Base-by-base conservation (phyloP, 2,797 vertebrate species). In the Macropodus opercularis region DNA sequence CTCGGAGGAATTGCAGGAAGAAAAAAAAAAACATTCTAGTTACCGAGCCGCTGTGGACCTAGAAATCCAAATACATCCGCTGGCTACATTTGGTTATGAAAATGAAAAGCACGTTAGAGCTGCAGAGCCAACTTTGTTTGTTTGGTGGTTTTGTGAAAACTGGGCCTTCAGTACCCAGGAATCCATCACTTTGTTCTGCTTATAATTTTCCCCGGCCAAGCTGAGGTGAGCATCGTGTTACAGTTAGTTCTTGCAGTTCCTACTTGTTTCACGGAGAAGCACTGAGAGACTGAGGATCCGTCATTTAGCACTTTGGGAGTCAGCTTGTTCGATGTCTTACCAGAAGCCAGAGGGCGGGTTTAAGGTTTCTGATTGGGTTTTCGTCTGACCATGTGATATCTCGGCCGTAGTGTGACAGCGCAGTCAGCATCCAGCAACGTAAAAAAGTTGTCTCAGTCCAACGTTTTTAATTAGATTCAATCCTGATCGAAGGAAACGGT, bases 1-100 rank as follows among this genome's bases (percentile, higher is more conserved):
- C 74, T 72, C 63, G 75, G 61, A 82, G 61, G 70, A 86, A 85
- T 84, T 62, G 49, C 72, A 67, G 63, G 50, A 64, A 66, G 39
- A 49, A 72, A 77, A 82, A n/a, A n/a, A 46, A 51, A 42, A 55
- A 27, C n/a, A 29, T 51, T 82, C 59, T 77, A 49, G 65, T 78
- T 64, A 60, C 23, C 56, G 71, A 71, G 52, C 85, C 69, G 69
- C 68, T 71, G 55, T 31, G 19, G 48, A 69, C 67, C 42, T 63
- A 60, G 52, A 36, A 36, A 79, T 78, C 59, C 64, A 73, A 76
- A 77, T 63, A 61, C 63, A 66, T 70, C 48, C 23, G 34, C 65
- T 71, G 74, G 62, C 53, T 83, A 54, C 65, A 69, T 75, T 70
- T 48, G 51, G 54, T 68, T 66, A 60, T 78, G 53, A 66, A 78